These are phyloP conservation scores for Sternotherus odoratus DNA, from an alignment of 2,797 vertebrate genomes.

Conservation along the genomic window DNA sequence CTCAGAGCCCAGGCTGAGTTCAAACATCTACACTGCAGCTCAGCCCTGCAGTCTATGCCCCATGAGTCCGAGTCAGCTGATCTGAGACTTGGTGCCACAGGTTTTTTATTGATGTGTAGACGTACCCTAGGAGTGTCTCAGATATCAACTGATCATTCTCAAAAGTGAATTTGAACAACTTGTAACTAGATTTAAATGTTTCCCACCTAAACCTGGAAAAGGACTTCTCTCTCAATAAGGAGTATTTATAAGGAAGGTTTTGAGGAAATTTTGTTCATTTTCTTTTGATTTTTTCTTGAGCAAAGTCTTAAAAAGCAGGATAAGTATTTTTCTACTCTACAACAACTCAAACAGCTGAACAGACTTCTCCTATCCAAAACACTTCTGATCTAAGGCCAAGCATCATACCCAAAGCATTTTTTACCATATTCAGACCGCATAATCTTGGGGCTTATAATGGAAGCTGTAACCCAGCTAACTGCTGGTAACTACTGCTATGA, in stretches of 20 bases:
- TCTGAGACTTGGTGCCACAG: too few relatives aligned
- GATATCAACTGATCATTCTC: not conserved
- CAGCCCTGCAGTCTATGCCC: too few relatives aligned
- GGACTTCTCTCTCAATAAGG: not conserved
- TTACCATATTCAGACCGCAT: not conserved
- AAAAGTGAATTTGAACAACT: not conserved
- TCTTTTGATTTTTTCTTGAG: not conserved
- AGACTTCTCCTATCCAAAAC: not conserved
- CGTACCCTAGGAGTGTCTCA: too few relatives aligned
- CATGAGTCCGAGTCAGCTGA: too few relatives aligned
- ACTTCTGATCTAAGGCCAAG: not conserved
- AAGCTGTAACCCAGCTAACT: not conserved
- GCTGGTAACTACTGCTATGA: too few relatives aligned
- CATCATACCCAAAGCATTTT: constrained; percentile 1
- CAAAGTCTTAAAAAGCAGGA: constrained; percentile 2
- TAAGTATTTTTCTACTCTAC: constrained; percentile 15
- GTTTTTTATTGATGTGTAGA: too few relatives aligned
- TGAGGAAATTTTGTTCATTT: not conserved
- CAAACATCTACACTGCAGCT: too few relatives aligned
- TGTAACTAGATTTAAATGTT: not conserved
- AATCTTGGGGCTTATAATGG: not conserved
- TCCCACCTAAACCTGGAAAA: constrained; percentile 31
- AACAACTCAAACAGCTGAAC: not conserved
- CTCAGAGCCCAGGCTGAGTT: too few relatives aligned
- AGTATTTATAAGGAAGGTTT: not conserved